These are phyloP conservation scores for Aphyosemion australe DNA, from an alignment of 2,113 vertebrate genomes.

Conservation along the genomic window DNA sequence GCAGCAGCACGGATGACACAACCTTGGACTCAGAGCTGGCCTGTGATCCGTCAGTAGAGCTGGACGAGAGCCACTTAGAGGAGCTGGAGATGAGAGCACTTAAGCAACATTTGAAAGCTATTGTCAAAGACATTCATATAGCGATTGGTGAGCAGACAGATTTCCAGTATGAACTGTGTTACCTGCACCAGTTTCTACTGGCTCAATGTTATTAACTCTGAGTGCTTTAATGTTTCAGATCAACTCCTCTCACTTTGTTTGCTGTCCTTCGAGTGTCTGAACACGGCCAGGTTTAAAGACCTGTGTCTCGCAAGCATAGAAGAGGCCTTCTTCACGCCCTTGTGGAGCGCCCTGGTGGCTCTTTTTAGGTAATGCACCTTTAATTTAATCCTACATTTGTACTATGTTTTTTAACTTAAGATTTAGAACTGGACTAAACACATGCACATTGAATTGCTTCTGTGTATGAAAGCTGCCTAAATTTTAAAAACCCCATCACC, in stretches of 20 bases:
- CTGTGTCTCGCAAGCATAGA: slow-evolving; percentile 88
- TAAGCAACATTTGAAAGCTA: slow-evolving; percentile 82
- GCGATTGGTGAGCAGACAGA: slow-evolving; percentile 82
- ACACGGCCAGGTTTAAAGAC: slow-evolving; percentile 83
- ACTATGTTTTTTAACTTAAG: too few relatives aligned
- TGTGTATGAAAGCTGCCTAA: too few relatives aligned
- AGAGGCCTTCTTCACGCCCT: slow-evolving; percentile 89
- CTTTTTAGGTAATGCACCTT: slow-evolving; percentile 89
- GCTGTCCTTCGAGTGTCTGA: slow-evolving; percentile 91
- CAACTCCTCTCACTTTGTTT: slow-evolving; percentile 88
- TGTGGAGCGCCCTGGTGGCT: slow-evolving; percentile 88
- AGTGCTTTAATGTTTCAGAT: slow-evolving; percentile 78
- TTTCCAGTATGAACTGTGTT: not conserved
- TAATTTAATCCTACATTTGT: too few relatives aligned
- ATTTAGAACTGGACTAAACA: too few relatives aligned
- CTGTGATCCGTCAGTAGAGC: slow-evolving; percentile 7
- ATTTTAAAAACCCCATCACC: too few relatives aligned
- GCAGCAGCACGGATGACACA: slow-evolving; percentile 1
- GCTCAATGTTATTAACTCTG: not conserved
- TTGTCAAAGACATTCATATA: slow-evolving; percentile 89
- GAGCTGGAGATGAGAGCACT: slow-evolving; percentile 59
- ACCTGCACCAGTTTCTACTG: not conserved
- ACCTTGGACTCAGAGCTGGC: slow-evolving; percentile 41
- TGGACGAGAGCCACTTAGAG: slow-evolving; percentile 35
- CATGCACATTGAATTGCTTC: too few relatives aligned